Percentiles rank a stretch among this genome's conserved stretches.
These are phyloP conservation scores for Ondatra zibethicus DNA, from an alignment of 2,113 vertebrate species.

Conservation along the genomic window DNA sequence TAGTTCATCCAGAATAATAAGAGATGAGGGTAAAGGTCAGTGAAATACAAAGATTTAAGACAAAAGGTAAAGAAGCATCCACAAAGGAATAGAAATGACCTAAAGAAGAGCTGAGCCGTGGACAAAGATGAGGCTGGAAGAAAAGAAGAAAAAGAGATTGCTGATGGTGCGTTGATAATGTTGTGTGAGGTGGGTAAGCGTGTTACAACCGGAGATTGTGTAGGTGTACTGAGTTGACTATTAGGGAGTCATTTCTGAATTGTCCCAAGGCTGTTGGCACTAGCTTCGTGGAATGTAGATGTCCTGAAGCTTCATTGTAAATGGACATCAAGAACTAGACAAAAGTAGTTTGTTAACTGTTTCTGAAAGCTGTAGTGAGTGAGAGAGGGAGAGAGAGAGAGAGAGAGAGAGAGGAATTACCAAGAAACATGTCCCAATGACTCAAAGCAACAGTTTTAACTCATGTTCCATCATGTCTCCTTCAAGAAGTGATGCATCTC, in stretches of 20 bases:
- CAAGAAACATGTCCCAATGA: rapidly evolving
- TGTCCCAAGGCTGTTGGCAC: neutral
- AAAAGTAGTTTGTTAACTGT: neutral
- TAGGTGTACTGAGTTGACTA: neutral
- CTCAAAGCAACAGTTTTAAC: neutral
- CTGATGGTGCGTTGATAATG: neutral
- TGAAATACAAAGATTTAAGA: neutral
- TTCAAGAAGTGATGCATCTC: neutral
- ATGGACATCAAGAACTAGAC: neutral
- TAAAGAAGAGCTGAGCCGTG: neutral
- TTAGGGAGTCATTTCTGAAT: neutral
- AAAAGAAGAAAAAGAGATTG: neutral
- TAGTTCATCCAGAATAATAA: neutral
- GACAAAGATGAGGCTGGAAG: neutral
- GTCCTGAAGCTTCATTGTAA: neutral
- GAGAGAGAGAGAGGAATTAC: neutral
- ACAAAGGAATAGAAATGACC: neutral
- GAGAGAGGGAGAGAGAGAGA: too few species aligned
- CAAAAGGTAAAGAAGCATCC: neutral
- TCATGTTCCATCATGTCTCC: neutral
- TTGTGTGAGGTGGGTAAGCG: neutral
- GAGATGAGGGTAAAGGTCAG: neutral
- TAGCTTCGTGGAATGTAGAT: neutral
- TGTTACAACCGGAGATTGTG: neutral
- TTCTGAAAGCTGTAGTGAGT: neutral